Percentiles rank a stretch among this genome's conserved stretches.
Conservation (phyloP, 2,888 invertebrate genomes). For the Ophion obscuratus region DNA sequence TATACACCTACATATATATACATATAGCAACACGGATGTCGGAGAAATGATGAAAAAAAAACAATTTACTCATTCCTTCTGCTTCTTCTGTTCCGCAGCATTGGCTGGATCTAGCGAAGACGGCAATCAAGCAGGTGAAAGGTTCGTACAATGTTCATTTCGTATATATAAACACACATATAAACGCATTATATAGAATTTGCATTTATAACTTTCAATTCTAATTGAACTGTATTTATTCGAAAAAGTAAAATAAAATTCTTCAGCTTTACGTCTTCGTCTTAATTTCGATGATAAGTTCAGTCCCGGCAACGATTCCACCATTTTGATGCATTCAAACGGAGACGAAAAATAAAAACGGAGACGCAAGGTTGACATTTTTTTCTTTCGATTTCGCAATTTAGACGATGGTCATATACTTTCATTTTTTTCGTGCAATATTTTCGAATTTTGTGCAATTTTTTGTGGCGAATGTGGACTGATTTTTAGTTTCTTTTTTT, state of each 20-base stretch:
- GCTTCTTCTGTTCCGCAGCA: conserved; percentile 88
- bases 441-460: too few relatives aligned
- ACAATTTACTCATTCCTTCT: conserved; percentile 24
- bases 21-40: background rate
- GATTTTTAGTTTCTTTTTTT: too few relatives aligned
- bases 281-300: too few relatives aligned
- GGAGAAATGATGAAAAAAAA: background rate
- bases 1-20: background rate
- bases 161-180: background rate
- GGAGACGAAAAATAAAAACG: background rate
- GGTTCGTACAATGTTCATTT: conserved; percentile 85
- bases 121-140: conserved; percentile 96
- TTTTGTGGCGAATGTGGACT: too few relatives aligned
- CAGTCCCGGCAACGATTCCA: background rate
- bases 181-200: too few relatives aligned
- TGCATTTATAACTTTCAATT: too few relatives aligned
- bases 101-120: conserved; percentile 96
- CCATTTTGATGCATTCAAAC: too few relatives aligned
- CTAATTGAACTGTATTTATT: too few relatives aligned
- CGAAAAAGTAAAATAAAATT: too few relatives aligned
- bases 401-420: too few relatives aligned
- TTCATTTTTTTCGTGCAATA: too few relatives aligned
- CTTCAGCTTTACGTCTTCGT: too few relatives aligned
- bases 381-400: background rate
- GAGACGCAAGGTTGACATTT: background rate